These are phyloP conservation scores for Merodon equestris DNA, from an alignment of 2,888 invertebrate genomes.

Conservation along the genomic window DNA sequence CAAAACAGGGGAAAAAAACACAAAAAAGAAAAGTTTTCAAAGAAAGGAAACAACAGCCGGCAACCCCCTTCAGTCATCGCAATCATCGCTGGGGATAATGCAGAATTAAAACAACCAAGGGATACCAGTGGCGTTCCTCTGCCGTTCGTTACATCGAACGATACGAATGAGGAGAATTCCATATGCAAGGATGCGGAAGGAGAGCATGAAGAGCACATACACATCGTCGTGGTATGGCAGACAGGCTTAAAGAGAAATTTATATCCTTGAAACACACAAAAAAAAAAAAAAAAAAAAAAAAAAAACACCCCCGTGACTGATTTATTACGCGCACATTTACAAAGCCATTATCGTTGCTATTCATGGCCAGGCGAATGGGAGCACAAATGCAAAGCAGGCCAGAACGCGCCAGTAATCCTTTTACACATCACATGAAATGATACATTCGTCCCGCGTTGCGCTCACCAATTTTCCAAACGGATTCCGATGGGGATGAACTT, in stretches of 20 bases:
- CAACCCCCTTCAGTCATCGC: constrained; percentile 11
- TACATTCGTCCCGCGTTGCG: constrained; percentile 35
- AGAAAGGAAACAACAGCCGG: constrained; percentile 10
- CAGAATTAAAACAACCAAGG: constrained; percentile 64
- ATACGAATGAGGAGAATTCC: constrained; percentile 51
- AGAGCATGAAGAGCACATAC: constrained; percentile 19
- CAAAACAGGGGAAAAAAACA: constrained; percentile 21
- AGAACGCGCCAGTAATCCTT: constrained; percentile 63
- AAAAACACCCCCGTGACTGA: constrained; percentile 74
- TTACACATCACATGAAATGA: constrained; percentile 66
- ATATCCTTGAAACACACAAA: constrained; percentile 75
- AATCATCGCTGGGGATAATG: constrained; percentile 45
- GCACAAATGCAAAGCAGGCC: constrained; percentile 62
- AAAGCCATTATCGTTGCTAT: constrained; percentile 73
- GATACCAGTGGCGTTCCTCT: too few relatives aligned
- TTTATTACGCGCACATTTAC: constrained; percentile 74
- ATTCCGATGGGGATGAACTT: constrained; percentile 64
- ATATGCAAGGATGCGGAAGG: constrained; percentile 45
- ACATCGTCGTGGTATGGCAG: constrained; percentile 59
- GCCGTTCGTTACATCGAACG: too few relatives aligned
- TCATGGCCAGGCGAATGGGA: constrained; percentile 49
- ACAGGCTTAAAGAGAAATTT: constrained; percentile 74
- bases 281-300: too few relatives aligned
- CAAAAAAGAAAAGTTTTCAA: not conserved
- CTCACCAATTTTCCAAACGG: constrained; percentile 34